Evolutionary conservation across 2,888 invertebrate species (phyloP).

Genomic region (Hypselothyrea guttata): DNA sequence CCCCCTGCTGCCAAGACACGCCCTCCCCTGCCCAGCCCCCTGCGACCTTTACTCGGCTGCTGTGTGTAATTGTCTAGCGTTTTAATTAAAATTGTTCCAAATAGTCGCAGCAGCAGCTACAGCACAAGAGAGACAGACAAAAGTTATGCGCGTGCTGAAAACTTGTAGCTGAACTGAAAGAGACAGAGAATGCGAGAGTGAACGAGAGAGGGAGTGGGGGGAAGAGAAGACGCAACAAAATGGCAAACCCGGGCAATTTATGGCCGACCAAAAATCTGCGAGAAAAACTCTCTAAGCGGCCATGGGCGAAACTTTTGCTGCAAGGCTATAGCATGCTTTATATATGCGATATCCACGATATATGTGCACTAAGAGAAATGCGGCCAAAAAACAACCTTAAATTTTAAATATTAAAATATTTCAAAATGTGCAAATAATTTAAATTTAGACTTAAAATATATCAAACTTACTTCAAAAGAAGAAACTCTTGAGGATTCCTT

Average conservation of each 20-base stretch:
- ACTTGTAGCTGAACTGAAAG: slow-evolving; percentile 53
- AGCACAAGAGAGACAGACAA: slow-evolving; percentile 15
- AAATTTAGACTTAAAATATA: no score
- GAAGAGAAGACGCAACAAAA: slow-evolving; percentile 39
- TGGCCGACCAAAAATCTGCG: slow-evolving; percentile 64
- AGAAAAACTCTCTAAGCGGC: slow-evolving; percentile 62
- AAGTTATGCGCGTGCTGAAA: slow-evolving; percentile 62
- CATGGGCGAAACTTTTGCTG: slow-evolving; percentile 53
- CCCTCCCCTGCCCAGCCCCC: slow-evolving; percentile 3
- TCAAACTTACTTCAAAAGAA: no score
- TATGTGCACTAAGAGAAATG: no score
- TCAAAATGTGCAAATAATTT: no score
- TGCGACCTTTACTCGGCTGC: slow-evolving; percentile 20
- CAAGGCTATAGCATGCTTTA: slow-evolving; percentile 10
- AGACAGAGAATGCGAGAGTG: no score
- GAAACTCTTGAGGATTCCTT: no score
- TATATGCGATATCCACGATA: background rate
- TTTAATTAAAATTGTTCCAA: slow-evolving; percentile 74
- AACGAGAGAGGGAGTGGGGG: no score
- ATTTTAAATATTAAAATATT: no score
- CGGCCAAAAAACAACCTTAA: no score
- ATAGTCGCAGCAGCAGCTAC: slow-evolving; percentile 49
- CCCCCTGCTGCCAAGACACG: background rate
- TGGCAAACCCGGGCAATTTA: slow-evolving; percentile 57
- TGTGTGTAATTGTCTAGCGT: slow-evolving; percentile 71